phyloP scores from a whole-genome alignment of 2,113 vertebrate species.

The Gasterosteus nipponicus region DNA sequence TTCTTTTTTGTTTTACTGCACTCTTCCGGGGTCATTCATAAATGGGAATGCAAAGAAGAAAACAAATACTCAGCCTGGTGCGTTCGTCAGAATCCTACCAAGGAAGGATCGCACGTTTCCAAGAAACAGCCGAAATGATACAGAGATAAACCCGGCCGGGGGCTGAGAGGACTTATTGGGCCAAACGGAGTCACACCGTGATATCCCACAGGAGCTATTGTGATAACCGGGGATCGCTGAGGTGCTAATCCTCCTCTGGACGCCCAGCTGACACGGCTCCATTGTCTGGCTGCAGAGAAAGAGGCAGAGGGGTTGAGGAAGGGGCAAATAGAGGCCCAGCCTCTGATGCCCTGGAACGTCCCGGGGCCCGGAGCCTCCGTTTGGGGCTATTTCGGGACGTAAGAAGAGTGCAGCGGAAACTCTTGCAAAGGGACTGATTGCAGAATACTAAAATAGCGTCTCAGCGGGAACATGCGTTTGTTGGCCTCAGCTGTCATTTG shows the following conservation, averaged over 20 bases:
- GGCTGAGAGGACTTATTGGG: slow-evolving; percentile 22
- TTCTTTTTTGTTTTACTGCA: too few species aligned
- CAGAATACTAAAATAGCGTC: slow-evolving; percentile 68
- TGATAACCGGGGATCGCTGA: slow-evolving; percentile 34
- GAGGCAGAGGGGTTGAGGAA: background rate
- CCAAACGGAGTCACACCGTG: slow-evolving; percentile 50
- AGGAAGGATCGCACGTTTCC: slow-evolving; percentile 15
- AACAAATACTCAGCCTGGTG: background rate
- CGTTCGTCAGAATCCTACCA: slow-evolving; percentile 3
- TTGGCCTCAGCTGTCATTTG: slow-evolving; percentile 64
- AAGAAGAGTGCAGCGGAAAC: slow-evolving; percentile 70
- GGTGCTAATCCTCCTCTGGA: slow-evolving; percentile 57
- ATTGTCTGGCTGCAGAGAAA: slow-evolving; percentile 36
- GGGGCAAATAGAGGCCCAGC: slow-evolving; percentile 24
- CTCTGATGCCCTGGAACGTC: slow-evolving; percentile 37
- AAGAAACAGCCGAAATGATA: background rate
- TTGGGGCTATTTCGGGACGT: slow-evolving; percentile 72
- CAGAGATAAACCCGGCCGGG: slow-evolving; percentile 14
- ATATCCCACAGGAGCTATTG: slow-evolving; percentile 33
- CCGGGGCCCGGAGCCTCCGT: slow-evolving; percentile 53
- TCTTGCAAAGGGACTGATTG: slow-evolving; percentile 61
- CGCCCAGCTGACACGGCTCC: slow-evolving; percentile 44
- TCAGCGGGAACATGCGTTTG: slow-evolving; percentile 58
- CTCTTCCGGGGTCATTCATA: background rate
- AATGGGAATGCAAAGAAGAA: background rate